These are phyloP conservation scores for Lycopodina hypogea DNA, from an alignment of 37 sponge, comb jelly and placozoan species.

Conservation along the genomic window DNA sequence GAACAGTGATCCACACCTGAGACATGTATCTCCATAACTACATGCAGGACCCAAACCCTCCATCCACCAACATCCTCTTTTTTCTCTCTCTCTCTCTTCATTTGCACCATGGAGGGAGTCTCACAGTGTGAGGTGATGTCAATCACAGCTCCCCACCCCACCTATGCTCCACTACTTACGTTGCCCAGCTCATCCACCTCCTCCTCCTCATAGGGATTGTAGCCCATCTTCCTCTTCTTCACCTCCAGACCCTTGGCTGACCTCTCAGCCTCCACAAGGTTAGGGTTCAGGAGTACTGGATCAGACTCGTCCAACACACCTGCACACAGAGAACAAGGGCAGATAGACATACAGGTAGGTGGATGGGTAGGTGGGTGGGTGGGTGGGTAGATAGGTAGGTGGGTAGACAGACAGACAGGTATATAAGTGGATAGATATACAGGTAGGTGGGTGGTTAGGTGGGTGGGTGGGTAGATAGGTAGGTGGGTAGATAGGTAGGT, in stretches of 20 bases:
- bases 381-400: too few species aligned
- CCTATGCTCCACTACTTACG: neutral
- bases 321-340: slow-evolving; percentile 1
- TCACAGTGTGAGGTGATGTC: neutral
- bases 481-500: too few species aligned
- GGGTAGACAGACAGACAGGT: too few species aligned
- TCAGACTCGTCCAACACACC: slow-evolving; percentile 79
- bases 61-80: too few species aligned
- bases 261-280: slow-evolving; percentile 79
- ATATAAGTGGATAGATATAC: too few species aligned
- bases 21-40: too few species aligned
- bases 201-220: slow-evolving; percentile 84
- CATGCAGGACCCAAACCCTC: too few species aligned
- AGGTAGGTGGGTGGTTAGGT: too few species aligned
- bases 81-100: too few species aligned
- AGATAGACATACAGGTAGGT: neutral
- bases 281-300: slow-evolving; percentile 83
- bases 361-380: too few species aligned
- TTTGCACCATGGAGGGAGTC: neutral
- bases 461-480: too few species aligned
- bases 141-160: neutral
- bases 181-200: slow-evolving; percentile 84
- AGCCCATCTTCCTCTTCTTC: slow-evolving; percentile 61
- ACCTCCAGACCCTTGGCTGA: slow-evolving; percentile 65
- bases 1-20: too few species aligned